Percentiles rank a stretch among this genome's conserved stretches.
Conservation (phyloP, 2,797 vertebrate species). For the Bradypodion pumilum region DNA sequence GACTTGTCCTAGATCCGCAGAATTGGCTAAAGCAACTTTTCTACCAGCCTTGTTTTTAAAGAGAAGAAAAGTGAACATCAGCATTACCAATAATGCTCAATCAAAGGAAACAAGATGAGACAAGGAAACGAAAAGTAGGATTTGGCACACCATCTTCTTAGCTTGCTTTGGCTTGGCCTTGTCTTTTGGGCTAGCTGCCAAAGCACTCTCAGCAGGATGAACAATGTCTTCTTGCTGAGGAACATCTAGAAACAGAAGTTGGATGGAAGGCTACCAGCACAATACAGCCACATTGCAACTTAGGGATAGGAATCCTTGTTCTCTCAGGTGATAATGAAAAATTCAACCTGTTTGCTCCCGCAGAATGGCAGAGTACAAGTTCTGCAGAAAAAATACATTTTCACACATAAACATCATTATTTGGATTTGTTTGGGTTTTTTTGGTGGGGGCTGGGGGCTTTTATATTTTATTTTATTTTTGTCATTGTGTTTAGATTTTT, state of each 20-base stretch:
- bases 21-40: neutral
- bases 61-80: slow-evolving; percentile 4
- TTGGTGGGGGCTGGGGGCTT: no score
- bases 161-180: neutral
- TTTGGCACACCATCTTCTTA: neutral
- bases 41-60: neutral
- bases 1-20: neutral
- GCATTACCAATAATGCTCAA: neutral
- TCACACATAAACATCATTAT: no score
- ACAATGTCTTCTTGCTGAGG: neutral
- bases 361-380: no score
- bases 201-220: neutral
- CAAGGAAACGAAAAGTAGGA: neutral
- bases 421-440: no score
- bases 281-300: neutral
- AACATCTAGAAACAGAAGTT: neutral
- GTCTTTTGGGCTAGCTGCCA: neutral
- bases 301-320: no score
- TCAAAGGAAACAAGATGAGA: neutral
- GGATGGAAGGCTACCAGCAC: neutral
- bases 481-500: no score
- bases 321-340: no score
- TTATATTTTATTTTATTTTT: no score
- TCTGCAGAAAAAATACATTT: no score
- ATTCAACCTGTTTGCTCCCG: no score